Base-by-base conservation (phyloP, 2,797 vertebrate species). In the Lindbergichthys nudifrons region DNA sequence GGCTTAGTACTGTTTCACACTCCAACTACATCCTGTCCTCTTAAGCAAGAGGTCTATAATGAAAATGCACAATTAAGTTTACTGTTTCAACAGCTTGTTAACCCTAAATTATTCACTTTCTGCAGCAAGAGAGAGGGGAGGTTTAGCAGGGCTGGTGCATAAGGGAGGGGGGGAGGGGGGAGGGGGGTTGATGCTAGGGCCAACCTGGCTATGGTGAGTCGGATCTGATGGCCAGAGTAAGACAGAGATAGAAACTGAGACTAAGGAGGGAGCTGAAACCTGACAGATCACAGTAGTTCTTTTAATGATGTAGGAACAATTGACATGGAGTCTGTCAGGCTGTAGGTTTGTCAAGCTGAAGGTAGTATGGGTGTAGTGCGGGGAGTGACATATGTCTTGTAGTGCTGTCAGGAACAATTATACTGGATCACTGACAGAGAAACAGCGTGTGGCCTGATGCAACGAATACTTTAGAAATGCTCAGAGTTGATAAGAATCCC, bases 21-120 rank as follows among this genome's bases (percentile, higher is more conserved):
- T 32, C 50, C 15, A 69, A 80, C 39, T 48, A 13, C 75, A 71
- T 81, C 70, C 64, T 79, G 63, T 58, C 43, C 30, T 59, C 64
- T 45, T 59, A 45, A 36, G 36, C 53, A 23, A 41, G 50, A 79
- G 66, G 85, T 68, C 54, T 85, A 86, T 91, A 88, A 89, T 92
- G 90, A 88, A 92, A 92, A 92, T 46, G 53, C 72, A 63, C 66
- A 70, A 73, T 70, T 83, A 85, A 83, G 85, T 86, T 88, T 82
- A 82, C 82, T 54, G 56, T 91, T 85, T 82, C 74, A 56, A 82
- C 82, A 88, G 81, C 88, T 90, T 93, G 92, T 94, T 92, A 82
- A 69, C 65, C 64, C 85, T 94, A 77, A 93, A 93, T 93, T 70
- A 94, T 94, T 94, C 73, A 93, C 80, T 14, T 63, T 87, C 74